A percentile compares a stretch with the other conserved stretches of the same genome.
Conservation (phyloP, 2,888 invertebrate genomes). For the Ectemnius lituratus region DNA sequence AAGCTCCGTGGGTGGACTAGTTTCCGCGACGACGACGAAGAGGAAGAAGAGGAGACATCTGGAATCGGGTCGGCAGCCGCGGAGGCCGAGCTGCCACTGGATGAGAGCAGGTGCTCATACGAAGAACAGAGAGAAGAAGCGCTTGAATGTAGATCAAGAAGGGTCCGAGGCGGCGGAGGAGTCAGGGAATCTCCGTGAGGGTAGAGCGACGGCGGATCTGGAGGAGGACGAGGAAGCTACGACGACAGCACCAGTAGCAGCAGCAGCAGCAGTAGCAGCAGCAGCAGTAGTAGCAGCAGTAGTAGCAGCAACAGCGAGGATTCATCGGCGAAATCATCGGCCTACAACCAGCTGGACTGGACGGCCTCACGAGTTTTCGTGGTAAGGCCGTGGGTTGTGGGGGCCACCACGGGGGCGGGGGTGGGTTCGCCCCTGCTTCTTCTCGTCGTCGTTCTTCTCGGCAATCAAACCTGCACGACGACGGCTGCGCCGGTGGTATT, state of each 20-base stretch:
- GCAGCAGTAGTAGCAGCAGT: too few species aligned
- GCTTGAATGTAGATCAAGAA: slow-evolving; percentile 49
- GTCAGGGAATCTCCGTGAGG: slow-evolving; percentile 12
- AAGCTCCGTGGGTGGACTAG: slow-evolving; percentile 48
- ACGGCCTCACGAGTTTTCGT: slow-evolving; percentile 63
- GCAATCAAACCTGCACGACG: slow-evolving; percentile 63
- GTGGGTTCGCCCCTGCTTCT: slow-evolving; percentile 73
- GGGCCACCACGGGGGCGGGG: slow-evolving; percentile 74
- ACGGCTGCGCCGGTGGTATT: slow-evolving; percentile 59
- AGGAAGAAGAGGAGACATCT: slow-evolving; percentile 41
- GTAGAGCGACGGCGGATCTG: slow-evolving; percentile 1
- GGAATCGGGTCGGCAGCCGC: slow-evolving; percentile 30
- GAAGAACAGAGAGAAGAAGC: slow-evolving; percentile 16
- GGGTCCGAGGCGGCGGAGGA: slow-evolving; percentile 34
- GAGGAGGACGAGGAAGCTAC: slow-evolving; percentile 44
- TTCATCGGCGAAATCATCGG: slow-evolving; percentile 37
- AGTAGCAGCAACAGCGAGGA: neutral
- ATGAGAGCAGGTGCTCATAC: slow-evolving; percentile 30
- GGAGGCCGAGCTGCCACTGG: slow-evolving; percentile 30
- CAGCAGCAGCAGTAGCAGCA: too few species aligned
- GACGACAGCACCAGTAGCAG: too few species aligned
- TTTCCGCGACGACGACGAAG: slow-evolving; percentile 52
- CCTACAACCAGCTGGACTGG: slow-evolving; percentile 56
- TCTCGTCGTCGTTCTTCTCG: slow-evolving; percentile 71
- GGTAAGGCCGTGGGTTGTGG: slow-evolving; percentile 68